These are phyloP conservation scores for Chaetops frenatus DNA, from an alignment of 2,113 vertebrate genomes.

Conservation along the genomic window DNA sequence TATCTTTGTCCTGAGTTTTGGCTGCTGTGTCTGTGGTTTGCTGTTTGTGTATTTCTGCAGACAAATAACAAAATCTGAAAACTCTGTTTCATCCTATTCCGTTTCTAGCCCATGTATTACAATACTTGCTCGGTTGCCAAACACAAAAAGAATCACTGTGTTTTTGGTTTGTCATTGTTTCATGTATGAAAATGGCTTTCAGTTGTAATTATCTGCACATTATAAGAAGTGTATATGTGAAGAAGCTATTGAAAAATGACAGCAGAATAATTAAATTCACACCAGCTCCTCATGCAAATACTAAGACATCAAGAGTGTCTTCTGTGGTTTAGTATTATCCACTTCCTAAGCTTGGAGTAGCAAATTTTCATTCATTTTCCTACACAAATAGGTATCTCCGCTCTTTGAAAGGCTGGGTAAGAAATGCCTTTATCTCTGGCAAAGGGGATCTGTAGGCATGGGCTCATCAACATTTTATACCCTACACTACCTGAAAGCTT, in stretches of 20 bases:
- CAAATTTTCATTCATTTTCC: neutral
- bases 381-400: neutral
- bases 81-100: neutral
- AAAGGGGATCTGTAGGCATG: neutral
- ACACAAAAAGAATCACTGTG: neutral
- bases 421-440: neutral
- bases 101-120: neutral
- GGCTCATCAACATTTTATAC: neutral
- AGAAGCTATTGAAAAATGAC: slow-evolving; percentile 38
- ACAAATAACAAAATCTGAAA: neutral
- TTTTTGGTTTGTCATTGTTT: slow-evolving; percentile 35
- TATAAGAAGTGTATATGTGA: neutral
- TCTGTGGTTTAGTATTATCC: neutral
- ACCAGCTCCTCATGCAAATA: neutral
- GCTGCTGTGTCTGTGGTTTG: neutral
- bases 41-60: neutral
- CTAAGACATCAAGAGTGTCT: neutral
- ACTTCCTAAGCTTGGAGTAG: neutral
- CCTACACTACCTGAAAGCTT: neutral
- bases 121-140: neutral
- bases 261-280: slow-evolving; percentile 34
- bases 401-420: neutral
- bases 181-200: slow-evolving; percentile 42
- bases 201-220: slow-evolving; percentile 16
- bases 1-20: neutral